phyloP scores from a whole-genome alignment of 2,113 vertebrate genomes.

The Lethenteron camtschaticum region DNA sequence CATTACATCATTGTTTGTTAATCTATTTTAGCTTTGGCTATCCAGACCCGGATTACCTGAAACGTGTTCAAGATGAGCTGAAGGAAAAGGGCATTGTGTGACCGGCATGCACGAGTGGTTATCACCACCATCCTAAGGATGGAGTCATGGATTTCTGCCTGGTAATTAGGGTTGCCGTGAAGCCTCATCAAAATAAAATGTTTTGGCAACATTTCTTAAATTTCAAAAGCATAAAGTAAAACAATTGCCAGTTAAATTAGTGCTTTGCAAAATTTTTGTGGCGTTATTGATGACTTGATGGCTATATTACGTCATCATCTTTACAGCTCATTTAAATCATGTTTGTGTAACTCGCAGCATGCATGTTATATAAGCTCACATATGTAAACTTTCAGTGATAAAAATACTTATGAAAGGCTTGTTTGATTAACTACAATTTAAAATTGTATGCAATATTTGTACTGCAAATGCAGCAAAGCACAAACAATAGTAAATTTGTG shows the following conservation, averaged over 20 bases:
- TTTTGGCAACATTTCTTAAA: background rate
- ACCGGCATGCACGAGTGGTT: background rate
- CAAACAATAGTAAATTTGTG: background rate
- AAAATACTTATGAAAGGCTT: background rate
- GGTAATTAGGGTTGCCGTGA: no score
- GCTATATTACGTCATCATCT: background rate
- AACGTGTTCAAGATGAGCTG: conserved; percentile 26
- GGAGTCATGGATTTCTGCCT: no score
- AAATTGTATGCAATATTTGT: background rate
- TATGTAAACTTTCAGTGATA: background rate
- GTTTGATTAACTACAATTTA: background rate
- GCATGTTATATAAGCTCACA: background rate
- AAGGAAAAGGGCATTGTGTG: conserved; percentile 35
- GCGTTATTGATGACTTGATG: background rate
- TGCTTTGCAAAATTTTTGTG: background rate
- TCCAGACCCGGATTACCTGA: conserved; percentile 27
- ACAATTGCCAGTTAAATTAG: background rate
- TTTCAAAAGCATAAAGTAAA: background rate
- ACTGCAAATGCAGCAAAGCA: background rate
- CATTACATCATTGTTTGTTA: no score
- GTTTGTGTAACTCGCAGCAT: background rate
- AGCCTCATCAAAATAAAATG: background rate
- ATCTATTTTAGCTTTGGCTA: conserved; percentile 25
- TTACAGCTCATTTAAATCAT: background rate
- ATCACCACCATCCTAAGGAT: no score